Evolutionary conservation across 2,113 vertebrate species (phyloP).

Genomic region (Bubo blakistoni): DNA sequence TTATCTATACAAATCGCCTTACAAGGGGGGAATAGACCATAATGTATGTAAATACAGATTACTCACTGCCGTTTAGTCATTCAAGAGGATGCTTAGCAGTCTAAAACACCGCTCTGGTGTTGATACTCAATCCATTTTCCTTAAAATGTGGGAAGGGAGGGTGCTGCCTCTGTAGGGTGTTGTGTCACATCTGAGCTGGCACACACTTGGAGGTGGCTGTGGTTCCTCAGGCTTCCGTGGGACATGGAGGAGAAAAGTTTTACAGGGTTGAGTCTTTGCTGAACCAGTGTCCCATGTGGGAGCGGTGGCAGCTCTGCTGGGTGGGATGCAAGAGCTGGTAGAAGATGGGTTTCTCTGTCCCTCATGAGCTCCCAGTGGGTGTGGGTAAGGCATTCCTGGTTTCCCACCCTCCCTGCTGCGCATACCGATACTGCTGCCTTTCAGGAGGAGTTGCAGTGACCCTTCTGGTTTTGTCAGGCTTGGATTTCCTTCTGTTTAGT

Average conservation of each 20-base stretch:
- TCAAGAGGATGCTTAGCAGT: background rate
- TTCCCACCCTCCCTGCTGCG: background rate
- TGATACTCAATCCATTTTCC: background rate
- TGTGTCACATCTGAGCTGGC: background rate
- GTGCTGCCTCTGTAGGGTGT: background rate
- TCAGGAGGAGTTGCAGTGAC: background rate
- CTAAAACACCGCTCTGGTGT: background rate
- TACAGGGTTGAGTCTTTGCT: background rate
- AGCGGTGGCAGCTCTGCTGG: background rate
- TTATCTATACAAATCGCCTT: constrained; percentile 44
- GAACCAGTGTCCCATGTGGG: fast-evolving
- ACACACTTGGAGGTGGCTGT: background rate
- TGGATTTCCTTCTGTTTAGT: background rate
- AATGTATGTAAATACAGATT: constrained; percentile 31
- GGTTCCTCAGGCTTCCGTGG: background rate
- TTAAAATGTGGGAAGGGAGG: background rate
- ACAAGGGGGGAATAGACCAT: background rate
- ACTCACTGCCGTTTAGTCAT: background rate
- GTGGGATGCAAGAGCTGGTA: background rate
- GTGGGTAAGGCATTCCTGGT: fast-evolving
- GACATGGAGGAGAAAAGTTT: background rate
- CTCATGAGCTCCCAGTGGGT: background rate
- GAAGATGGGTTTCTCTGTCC: background rate
- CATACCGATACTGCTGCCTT: fast-evolving
- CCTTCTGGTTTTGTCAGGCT: background rate